phyloP scores from a whole-genome alignment of 2,888 invertebrate genomes.

The Laothoe populi region DNA sequence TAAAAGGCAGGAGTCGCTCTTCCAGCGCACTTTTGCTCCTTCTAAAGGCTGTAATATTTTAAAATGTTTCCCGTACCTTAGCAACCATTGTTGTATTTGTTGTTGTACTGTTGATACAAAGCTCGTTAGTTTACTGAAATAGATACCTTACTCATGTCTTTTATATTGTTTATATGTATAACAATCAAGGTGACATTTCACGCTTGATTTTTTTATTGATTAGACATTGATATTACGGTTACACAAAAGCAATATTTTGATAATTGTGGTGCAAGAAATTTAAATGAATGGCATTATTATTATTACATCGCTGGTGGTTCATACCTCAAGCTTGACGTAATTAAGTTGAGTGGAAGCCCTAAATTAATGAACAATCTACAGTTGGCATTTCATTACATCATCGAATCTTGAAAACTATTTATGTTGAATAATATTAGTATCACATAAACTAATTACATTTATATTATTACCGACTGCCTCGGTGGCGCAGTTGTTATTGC shows the following conservation, averaged over 20 bases:
- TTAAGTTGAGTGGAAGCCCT: no score
- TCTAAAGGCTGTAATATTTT: not conserved
- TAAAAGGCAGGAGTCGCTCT: not conserved
- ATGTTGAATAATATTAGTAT: no score
- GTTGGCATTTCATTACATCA: no score
- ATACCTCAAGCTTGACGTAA: no score
- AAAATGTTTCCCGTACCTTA: slow-evolving; percentile 36
- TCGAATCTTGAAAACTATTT: no score
- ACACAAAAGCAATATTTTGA: slow-evolving; percentile 14
- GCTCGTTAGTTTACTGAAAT: slow-evolving; percentile 45
- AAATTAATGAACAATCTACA: no score
- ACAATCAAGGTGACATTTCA: slow-evolving; percentile 39
- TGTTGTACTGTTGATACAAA: slow-evolving; percentile 35
- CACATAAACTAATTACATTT: no score
- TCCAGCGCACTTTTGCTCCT: not conserved
- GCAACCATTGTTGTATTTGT: slow-evolving; percentile 42
- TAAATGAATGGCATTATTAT: no score
- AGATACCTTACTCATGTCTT: slow-evolving; percentile 43
- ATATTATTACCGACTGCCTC: no score
- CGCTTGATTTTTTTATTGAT: slow-evolving; percentile 22
- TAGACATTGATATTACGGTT: slow-evolving; percentile 27
- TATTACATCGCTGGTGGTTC: no score
- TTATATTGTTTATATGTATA: slow-evolving; percentile 49
- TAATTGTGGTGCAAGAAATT: not conserved
- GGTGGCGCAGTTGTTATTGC: no score